Base-by-base conservation (phyloP, 2,113 vertebrate genomes). In the Ctenomys sociabilis region DNA sequence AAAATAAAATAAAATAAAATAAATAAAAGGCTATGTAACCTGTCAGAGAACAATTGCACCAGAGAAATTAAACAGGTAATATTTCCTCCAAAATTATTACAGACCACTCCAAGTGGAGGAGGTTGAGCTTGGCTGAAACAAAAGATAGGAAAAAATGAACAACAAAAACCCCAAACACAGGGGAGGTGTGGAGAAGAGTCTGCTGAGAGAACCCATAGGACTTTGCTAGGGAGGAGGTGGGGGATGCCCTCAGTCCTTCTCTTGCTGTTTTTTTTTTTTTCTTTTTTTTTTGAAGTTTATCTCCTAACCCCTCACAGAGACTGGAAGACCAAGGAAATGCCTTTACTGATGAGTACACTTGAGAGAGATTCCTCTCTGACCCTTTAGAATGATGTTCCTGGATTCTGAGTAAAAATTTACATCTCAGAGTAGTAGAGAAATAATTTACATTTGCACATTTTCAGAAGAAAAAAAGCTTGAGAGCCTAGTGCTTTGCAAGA, bases 181-280 rank as follows among this genome's bases (percentile, higher is more conserved):
- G 17, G 85, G 37, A 45, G 13, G 10, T 80, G 90, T 21, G 43
- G 49, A 24, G 26, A 11, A 32, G 19, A 63, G 61, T 63, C 61
- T 1, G 2, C n/a, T 2, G 61, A 17, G 83, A 87, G 3, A 12
- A 45, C 10, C 37, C 57, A 3, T 30, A 72, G 35, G 5, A 61
- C 19, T 1, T 45, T 77, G 5, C 5, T 0, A 0, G 19, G 49
- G 13, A 35, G 0, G 12, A 3, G 16, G 19, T 49, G 35, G 16
- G 49, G 26, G 70, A 37, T 2, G 75, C 66, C 22, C 26, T 17
- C 5, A 37, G 35, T 2, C 11, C 21, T 35, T 70, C 45, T 28
- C 45, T 90, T 83, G 40, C 22, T 30, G 49, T 22, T 59, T 70
- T n/a, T n/a, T n/a, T n/a, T n/a, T n/a, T n/a, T n/a, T n/a, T n/a